Conservation (phyloP, 1,140 invertebrate genomes). For the Hermetia illucens region DNA sequence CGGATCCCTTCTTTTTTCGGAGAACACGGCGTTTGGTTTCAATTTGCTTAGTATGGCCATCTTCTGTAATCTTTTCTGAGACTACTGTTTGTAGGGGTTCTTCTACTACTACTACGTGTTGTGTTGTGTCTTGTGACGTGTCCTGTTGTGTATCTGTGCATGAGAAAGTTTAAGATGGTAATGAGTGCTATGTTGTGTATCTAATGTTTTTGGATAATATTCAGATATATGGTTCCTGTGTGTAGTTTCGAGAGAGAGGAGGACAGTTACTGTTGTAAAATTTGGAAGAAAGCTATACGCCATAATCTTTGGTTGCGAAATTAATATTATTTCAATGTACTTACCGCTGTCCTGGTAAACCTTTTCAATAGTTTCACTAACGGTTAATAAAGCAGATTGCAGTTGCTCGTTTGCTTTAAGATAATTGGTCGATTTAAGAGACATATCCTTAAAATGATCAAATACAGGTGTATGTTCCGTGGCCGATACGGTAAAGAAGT, state of each 20-base stretch:
- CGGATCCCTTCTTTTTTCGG: slow-evolving; percentile 16
- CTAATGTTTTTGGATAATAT: slow-evolving; percentile 10
- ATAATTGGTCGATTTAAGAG: neutral
- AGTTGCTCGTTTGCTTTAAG: neutral
- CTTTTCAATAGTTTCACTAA: too few relatives aligned
- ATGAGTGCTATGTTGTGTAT: slow-evolving; percentile 13
- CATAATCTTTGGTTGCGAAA: slow-evolving; percentile 7
- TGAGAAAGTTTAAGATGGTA: slow-evolving; percentile 21
- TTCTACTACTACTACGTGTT: slow-evolving; percentile 32
- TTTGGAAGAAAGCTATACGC: neutral
- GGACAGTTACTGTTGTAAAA: too few relatives aligned
- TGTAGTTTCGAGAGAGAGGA: too few relatives aligned
- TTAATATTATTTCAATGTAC: neutral
- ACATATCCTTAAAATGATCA: neutral
- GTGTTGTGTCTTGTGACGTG: slow-evolving; percentile 35
- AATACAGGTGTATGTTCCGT: neutral
- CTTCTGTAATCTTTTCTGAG: slow-evolving; percentile 11
- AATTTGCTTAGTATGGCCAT: slow-evolving; percentile 12
- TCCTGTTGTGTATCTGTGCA: slow-evolving; percentile 32
- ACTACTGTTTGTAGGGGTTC: slow-evolving; percentile 27
- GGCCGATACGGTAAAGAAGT: neutral
- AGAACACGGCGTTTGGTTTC: slow-evolving; percentile 13
- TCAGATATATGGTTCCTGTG: neutral
- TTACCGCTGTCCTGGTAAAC: neutral
- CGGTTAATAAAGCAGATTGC: slow-evolving; percentile 10